phyloP scores from a whole-genome alignment of 2,888 invertebrate genomes.

The Xestia rhomboidea region DNA sequence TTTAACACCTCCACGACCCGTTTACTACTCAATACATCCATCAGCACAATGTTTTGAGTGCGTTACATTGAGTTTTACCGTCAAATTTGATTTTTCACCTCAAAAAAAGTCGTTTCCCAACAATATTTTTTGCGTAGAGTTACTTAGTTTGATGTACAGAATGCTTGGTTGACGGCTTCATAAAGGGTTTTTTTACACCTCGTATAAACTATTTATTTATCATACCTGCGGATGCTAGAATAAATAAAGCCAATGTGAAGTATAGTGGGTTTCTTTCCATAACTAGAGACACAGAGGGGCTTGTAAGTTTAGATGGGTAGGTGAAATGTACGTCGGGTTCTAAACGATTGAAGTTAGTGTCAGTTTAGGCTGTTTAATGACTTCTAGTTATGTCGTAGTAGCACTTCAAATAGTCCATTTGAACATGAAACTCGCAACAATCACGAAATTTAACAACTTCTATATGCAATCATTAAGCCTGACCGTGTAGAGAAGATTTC shows the following conservation, averaged over 20 bases:
- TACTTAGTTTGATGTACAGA: too few species aligned
- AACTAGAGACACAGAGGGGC: not conserved
- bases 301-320: not conserved
- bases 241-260: not conserved
- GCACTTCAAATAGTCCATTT: not conserved
- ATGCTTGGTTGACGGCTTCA: not conserved
- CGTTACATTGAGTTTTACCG: not conserved
- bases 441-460: not conserved
- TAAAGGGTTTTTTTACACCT: not conserved
- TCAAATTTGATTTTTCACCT: not conserved
- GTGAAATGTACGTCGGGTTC: not conserved
- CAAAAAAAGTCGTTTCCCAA: too few species aligned
- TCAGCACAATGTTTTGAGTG: not conserved
- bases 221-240: not conserved
- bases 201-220: not conserved
- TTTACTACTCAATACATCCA: too few species aligned
- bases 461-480: not conserved
- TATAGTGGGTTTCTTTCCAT: not conserved
- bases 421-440: slow-evolving; percentile 2
- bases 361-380: slow-evolving; percentile 9
- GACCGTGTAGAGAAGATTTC: not conserved
- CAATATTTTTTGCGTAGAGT: too few species aligned
- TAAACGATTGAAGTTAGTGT: slow-evolving; percentile 12
- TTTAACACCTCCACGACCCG: too few species aligned
- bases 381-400: not conserved